A percentile compares a stretch with the other conserved stretches of the same genome.
phyloP scores from a whole-genome alignment of 2,888 invertebrate species.

The Macroteleia sp. region DNA sequence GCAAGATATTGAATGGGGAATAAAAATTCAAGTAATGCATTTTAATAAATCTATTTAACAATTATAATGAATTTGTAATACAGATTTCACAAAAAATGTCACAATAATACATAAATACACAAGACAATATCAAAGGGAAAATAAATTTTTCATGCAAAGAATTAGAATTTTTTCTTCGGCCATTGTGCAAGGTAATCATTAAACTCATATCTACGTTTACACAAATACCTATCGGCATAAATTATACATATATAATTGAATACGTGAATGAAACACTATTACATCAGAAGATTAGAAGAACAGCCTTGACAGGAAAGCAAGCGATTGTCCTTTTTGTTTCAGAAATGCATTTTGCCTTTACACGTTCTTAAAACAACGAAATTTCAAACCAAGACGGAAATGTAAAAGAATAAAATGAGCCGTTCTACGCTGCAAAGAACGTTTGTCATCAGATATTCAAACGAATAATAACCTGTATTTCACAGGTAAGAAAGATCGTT shows the following conservation, averaged over 20 bases:
- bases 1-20: too few relatives aligned
- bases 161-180: constrained; percentile 10
- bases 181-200: constrained; percentile 27
- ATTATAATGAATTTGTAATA: too few relatives aligned
- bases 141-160: constrained; percentile 9
- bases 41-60: too few relatives aligned
- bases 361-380: too few relatives aligned
- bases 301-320: constrained; percentile 26
- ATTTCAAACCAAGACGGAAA: constrained; percentile 6
- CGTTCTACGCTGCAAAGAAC: constrained; percentile 15
- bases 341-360: constrained; percentile 1
- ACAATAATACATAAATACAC: constrained; percentile 13
- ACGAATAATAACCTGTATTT: too few relatives aligned
- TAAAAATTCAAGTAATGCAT: too few relatives aligned
- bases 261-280: constrained; percentile 36
- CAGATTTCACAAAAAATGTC: too few relatives aligned
- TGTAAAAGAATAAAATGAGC: constrained; percentile 1
- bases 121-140: constrained; percentile 18
- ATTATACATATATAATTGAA: constrained; percentile 42
- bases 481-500: too few relatives aligned
- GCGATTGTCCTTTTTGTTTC: constrained; percentile 1
- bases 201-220: constrained; percentile 19
- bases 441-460: constrained; percentile 9
- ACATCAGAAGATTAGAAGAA: constrained; percentile 24
- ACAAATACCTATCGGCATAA: constrained; percentile 39